Conservation (phyloP, 37 sponge, comb jelly and placozoan genomes). For the Theonella swinhoei region DNA sequence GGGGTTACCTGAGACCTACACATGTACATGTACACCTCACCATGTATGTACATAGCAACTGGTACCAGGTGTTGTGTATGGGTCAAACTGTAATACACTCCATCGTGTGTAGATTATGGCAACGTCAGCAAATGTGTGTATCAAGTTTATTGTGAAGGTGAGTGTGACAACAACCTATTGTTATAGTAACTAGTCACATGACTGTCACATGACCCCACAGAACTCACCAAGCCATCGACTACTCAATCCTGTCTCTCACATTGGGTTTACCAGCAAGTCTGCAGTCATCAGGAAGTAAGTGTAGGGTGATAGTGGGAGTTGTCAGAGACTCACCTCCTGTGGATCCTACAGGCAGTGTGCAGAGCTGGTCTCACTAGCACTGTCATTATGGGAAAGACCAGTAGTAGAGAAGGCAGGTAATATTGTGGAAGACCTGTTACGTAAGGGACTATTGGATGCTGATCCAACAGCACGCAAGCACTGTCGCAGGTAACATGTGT, state of each 20-base stretch:
- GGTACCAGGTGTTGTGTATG: too few relatives aligned
- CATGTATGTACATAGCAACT: too few relatives aligned
- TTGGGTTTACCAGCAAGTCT: conserved; percentile 62
- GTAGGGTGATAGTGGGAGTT: background rate
- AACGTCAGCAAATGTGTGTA: conserved; percentile 66
- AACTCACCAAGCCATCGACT: conserved; percentile 50
- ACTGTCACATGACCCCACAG: conserved; percentile 14
- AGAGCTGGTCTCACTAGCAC: conserved; percentile 14
- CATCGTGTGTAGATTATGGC: conserved; percentile 61
- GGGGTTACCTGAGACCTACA: too few relatives aligned
- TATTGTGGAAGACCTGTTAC: conserved; percentile 31
- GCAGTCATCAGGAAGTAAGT: conserved; percentile 56
- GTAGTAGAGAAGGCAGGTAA: conserved; percentile 30
- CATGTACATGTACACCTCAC: too few relatives aligned
- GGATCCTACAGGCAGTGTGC: conserved; percentile 33
- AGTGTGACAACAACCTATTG: background rate
- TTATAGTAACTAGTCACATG: conserved; percentile 2
- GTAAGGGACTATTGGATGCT: conserved; percentile 57
- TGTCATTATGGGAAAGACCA: conserved; percentile 11
- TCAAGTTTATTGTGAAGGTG: conserved; percentile 63
- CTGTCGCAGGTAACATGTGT: conserved; percentile 47
- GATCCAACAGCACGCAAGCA: conserved; percentile 63
- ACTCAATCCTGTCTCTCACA: conserved; percentile 40
- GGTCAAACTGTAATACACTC: too few relatives aligned
- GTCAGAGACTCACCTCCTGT: too few relatives aligned